Evolutionary conservation across 2,113 vertebrate genomes (phyloP).

Genomic region (Megaptera novaeangliae): DNA sequence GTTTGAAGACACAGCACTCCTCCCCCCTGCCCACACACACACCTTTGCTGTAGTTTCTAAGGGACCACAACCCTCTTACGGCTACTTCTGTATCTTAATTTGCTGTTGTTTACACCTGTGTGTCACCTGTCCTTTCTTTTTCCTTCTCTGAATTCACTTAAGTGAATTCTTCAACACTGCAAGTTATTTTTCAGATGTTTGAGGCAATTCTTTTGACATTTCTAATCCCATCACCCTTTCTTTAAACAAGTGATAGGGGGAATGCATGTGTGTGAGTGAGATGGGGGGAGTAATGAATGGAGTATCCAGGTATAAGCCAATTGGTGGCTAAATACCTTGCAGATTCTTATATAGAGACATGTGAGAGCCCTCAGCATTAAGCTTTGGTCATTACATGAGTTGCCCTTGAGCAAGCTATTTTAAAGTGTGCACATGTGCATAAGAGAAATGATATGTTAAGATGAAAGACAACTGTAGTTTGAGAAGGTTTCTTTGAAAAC

Average conservation of each 20-base stretch:
- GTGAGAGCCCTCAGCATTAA: background rate
- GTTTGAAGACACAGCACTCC: background rate
- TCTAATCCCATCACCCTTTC: background rate
- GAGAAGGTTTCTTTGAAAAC: slow-evolving; percentile 12
- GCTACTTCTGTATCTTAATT: background rate
- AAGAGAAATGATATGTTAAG: background rate
- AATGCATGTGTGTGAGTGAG: background rate
- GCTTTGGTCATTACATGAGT: background rate
- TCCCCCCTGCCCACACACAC: background rate
- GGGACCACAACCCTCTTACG: background rate
- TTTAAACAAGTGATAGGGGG: background rate
- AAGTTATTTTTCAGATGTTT: background rate
- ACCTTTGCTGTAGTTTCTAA: background rate
- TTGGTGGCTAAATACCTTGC: background rate
- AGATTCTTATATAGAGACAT: background rate
- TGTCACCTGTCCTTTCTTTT: background rate
- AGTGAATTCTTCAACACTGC: background rate
- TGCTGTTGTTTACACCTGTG: background rate
- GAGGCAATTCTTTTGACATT: slow-evolving; percentile 5
- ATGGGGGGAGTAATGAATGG: background rate
- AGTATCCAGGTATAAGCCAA: background rate
- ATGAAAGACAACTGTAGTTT: background rate
- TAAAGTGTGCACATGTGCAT: background rate
- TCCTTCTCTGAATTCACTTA: background rate
- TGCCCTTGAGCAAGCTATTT: background rate